These are phyloP conservation scores for Tympanuchus pallidicinctus DNA, from an alignment of 2,113 vertebrate genomes.

Conservation along the genomic window DNA sequence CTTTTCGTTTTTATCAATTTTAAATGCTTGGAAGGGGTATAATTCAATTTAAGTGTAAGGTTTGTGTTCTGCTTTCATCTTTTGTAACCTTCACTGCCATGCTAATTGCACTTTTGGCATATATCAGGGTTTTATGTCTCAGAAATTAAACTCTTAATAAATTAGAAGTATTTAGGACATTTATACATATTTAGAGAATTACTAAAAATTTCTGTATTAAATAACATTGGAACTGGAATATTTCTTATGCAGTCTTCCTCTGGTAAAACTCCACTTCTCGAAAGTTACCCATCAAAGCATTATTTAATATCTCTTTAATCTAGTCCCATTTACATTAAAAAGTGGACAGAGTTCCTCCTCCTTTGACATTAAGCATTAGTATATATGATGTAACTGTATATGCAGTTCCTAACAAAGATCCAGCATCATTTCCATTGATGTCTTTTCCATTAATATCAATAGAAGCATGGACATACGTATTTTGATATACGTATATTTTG, in stretches of 20 bases:
- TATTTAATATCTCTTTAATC: constrained; percentile 43
- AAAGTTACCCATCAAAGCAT: constrained; percentile 37
- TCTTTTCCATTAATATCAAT: background rate
- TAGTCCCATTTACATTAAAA: constrained; percentile 42
- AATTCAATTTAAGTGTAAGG: background rate
- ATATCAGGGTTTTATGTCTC: background rate
- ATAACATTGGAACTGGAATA: constrained; percentile 1
- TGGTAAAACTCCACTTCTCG: constrained; percentile 38
- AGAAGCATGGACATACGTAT: background rate
- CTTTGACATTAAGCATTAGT: background rate
- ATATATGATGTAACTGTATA: constrained; percentile 7
- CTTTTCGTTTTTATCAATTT: background rate
- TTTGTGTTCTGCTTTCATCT: background rate
- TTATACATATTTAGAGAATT: background rate
- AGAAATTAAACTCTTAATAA: background rate
- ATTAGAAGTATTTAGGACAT: background rate
- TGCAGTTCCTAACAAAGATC: constrained; percentile 28
- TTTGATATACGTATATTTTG: background rate
- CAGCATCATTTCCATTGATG: background rate
- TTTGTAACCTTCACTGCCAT: background rate
- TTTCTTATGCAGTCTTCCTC: constrained; percentile 27
- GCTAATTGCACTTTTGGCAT: background rate
- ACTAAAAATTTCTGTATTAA: constrained; percentile 7
- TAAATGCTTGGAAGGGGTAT: background rate
- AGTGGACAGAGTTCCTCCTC: background rate